A percentile compares a stretch with the other conserved stretches of the same genome.
Conservation (phyloP, 2,113 vertebrate species). For the Lagopus muta region DNA sequence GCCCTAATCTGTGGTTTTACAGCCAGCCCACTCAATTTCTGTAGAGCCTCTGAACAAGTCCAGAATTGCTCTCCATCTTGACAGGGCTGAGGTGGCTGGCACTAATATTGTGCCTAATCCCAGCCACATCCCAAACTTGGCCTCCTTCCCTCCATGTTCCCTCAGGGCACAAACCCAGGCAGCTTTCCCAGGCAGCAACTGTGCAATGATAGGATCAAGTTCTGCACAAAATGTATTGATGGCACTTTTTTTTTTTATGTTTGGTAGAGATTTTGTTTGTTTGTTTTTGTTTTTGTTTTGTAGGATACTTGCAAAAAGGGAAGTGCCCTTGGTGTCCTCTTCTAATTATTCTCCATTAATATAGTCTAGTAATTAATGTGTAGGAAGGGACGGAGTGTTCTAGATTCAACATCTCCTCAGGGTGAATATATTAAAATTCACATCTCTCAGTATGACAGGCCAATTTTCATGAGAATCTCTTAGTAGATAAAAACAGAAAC, state of each 20-base stretch:
- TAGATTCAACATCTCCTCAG: background rate
- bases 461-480: background rate
- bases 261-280: too few species aligned
- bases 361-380: background rate
- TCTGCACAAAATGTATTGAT: background rate
- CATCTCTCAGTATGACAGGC: fast-evolving
- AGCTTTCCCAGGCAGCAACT: background rate
- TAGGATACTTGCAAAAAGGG: fast-evolving
- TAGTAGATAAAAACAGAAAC: background rate
- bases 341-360: background rate
- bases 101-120: background rate
- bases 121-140: background rate
- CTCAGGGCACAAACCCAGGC: background rate
- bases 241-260: too few species aligned
- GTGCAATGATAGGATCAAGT: fast-evolving
- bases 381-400: background rate
- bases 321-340: fast-evolving
- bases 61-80: background rate
- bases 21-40: background rate
- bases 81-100: background rate
- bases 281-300: too few species aligned
- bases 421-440: background rate
- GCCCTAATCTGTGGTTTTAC: background rate
- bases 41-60: background rate
- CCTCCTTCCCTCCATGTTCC: background rate